Evolutionary conservation across 2,113 vertebrate species (phyloP).

Genomic region (Saccopteryx leptura): DNA sequence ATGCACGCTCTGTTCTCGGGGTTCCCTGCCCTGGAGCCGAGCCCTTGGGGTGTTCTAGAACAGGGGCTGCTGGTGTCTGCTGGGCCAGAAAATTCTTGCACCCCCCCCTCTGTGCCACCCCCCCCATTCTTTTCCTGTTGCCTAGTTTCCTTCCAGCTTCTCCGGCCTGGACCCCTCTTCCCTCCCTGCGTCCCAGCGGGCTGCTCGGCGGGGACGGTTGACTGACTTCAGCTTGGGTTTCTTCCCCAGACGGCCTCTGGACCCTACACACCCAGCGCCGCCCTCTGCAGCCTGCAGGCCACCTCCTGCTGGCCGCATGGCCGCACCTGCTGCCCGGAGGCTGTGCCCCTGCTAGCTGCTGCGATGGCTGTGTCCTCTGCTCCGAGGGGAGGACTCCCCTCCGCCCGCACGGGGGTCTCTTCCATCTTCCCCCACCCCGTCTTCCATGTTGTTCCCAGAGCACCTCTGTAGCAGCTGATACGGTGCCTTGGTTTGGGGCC

Average conservation of each 20-base stretch:
- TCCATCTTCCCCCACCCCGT: background rate
- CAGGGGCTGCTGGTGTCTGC: background rate
- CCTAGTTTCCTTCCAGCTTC: background rate
- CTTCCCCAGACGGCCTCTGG: background rate
- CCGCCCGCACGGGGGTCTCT: background rate
- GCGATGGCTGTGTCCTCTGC: rapidly evolving
- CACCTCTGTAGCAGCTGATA: background rate
- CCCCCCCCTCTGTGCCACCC: too few relatives aligned
- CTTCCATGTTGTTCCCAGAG: background rate
- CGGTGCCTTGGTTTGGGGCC: background rate
- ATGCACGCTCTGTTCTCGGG: background rate
- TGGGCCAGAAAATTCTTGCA: too few relatives aligned
- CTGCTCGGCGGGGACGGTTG: background rate
- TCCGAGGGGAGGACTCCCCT: background rate
- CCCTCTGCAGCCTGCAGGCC: background rate
- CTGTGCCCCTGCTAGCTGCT: background rate
- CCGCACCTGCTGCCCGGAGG: rapidly evolving
- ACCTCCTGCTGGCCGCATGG: background rate
- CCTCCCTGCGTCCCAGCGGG: background rate
- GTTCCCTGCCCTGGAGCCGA: background rate
- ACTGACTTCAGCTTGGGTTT: background rate
- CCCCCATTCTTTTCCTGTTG: background rate
- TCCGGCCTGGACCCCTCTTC: background rate
- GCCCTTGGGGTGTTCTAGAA: too few relatives aligned
- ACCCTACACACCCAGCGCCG: background rate